These are phyloP conservation scores for Heteromormyrus szaboi DNA, from an alignment of 2,797 vertebrate genomes.

Conservation along the genomic window DNA sequence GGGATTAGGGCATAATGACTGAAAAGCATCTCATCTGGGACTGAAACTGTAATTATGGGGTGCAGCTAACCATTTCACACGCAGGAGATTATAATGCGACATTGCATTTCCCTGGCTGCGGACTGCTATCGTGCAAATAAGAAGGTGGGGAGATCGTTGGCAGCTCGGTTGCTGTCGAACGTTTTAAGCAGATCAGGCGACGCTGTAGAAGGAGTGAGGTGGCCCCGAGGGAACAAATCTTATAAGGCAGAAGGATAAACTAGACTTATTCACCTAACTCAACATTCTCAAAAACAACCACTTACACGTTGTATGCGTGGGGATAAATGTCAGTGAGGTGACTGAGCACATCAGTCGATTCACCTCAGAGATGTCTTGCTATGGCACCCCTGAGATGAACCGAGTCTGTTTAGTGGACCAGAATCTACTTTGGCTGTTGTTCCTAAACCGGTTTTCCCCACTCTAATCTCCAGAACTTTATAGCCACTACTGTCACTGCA, in stretches of 20 bases:
- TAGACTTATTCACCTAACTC: conserved; percentile 23
- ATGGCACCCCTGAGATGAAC: background rate
- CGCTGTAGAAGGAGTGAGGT: background rate
- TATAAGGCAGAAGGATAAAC: conserved; percentile 22
- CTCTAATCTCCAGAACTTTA: conserved; percentile 34
- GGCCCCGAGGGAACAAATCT: background rate
- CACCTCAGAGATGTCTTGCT: background rate
- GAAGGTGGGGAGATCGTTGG: background rate
- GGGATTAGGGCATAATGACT: background rate
- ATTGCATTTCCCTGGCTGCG: background rate
- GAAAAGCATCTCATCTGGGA: conserved; percentile 1
- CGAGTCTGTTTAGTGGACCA: conserved; percentile 2
- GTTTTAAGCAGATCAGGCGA: background rate
- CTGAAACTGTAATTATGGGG: background rate
- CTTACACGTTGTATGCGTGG: conserved; percentile 11
- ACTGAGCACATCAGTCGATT: conserved; percentile 18
- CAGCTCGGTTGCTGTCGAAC: background rate
- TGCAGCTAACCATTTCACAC: background rate
- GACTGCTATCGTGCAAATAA: background rate
- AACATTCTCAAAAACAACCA: conserved; percentile 7
- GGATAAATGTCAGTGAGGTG: conserved; percentile 18
- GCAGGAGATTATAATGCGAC: background rate
- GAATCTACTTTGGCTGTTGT: conserved; percentile 31
- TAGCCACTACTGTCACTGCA: conserved; percentile 47
- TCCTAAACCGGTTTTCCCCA: conserved; percentile 14